phyloP scores from a whole-genome alignment of 2,888 invertebrate species.

The Drosophila affinis region DNA sequence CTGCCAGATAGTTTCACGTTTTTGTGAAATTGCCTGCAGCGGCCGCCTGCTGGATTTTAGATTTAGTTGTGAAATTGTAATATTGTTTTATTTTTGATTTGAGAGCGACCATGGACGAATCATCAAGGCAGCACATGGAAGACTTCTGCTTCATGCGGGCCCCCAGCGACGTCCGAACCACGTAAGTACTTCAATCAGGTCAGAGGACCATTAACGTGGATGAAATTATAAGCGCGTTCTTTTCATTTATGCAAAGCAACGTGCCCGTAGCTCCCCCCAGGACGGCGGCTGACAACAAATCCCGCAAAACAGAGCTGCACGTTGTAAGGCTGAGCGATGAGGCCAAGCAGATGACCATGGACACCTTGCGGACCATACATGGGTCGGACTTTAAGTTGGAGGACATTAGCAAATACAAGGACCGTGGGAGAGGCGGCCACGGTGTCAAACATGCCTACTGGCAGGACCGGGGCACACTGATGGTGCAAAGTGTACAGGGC shows the following conservation, averaged over 20 bases:
- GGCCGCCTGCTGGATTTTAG: neutral
- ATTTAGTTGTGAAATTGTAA: neutral
- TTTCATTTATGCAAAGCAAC: slow-evolving; percentile 66
- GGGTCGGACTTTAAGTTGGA: slow-evolving; percentile 88
- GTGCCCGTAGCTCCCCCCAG: slow-evolving; percentile 82
- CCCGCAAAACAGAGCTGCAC: slow-evolving; percentile 90
- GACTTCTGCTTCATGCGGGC: slow-evolving; percentile 87
- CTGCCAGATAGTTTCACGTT: neutral
- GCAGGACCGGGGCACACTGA: slow-evolving; percentile 90
- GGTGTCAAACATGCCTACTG: slow-evolving; percentile 89
- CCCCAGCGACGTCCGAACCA: slow-evolving; percentile 86
- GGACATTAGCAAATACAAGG: slow-evolving; percentile 86
- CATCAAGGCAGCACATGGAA: slow-evolving; percentile 86
- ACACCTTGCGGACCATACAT: slow-evolving; percentile 89
- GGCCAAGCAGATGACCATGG: slow-evolving; percentile 89
- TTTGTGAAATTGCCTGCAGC: neutral
- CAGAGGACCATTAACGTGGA: neutral
- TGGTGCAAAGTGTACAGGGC: slow-evolving; percentile 86
- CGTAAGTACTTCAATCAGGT: slow-evolving; percentile 61
- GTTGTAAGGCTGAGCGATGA: slow-evolving; percentile 88
- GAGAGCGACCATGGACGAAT: slow-evolving; percentile 85
- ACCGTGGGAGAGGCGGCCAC: slow-evolving; percentile 86
- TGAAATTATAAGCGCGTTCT: neutral
- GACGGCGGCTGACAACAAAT: slow-evolving; percentile 84
- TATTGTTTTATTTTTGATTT: neutral